Conservation (phyloP, 2,888 invertebrate genomes). For the Drosophila atroscutellata region DNA sequence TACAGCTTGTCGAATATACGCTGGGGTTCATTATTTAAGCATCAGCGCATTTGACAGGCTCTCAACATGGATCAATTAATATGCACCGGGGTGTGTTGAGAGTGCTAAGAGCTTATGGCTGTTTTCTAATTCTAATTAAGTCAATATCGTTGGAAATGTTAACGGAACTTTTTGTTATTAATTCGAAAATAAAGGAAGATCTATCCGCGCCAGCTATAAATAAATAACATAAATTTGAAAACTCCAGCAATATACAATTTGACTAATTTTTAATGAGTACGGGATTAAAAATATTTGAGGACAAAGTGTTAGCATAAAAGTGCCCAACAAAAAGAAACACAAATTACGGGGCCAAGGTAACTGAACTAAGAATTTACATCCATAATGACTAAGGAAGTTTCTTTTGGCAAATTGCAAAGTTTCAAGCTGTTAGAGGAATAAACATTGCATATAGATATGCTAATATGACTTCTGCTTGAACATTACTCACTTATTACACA, state of each 20-base stretch:
- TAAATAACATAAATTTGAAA: constrained; percentile 13
- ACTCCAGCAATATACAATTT: not conserved
- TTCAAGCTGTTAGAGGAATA: not conserved
- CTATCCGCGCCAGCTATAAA: constrained; percentile 39
- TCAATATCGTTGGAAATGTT: constrained; percentile 24
- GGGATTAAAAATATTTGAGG: not conserved
- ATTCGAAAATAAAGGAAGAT: constrained; percentile 39
- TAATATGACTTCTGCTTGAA: not conserved
- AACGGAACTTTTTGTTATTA: constrained; percentile 35
- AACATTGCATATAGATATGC: not conserved
- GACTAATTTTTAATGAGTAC: not conserved
- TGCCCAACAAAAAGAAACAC: not conserved
- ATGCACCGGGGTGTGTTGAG: constrained; percentile 62
- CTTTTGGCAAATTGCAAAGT: not conserved
- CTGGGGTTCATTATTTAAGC: constrained; percentile 56
- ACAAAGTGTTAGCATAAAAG: not conserved
- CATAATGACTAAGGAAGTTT: not conserved
- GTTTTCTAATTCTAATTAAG: constrained; percentile 66
- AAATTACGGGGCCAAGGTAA: not conserved
- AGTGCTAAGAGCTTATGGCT: constrained; percentile 65
- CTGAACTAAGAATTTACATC: not conserved
- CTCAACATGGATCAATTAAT: constrained; percentile 76
- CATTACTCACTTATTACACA: not conserved
- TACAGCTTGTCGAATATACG: constrained; percentile 38
- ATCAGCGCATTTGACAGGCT: constrained; percentile 71